A percentile compares a stretch with the other conserved stretches of the same genome.
phyloP scores from a whole-genome alignment of 2,113 vertebrate genomes.

The Sinocyclocheilus grahami region DNA sequence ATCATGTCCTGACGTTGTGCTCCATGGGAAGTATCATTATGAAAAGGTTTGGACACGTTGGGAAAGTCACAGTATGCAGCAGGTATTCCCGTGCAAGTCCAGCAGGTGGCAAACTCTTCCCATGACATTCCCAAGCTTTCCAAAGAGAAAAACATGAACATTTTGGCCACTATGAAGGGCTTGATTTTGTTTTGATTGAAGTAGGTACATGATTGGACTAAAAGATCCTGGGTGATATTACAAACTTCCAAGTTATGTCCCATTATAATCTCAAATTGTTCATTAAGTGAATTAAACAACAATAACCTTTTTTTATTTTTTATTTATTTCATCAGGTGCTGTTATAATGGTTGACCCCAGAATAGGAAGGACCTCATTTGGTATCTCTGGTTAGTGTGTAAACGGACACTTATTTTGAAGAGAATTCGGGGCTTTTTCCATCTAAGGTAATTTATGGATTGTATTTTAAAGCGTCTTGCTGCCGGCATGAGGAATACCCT shows the following conservation, averaged over 20 bases:
- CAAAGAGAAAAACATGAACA: neutral
- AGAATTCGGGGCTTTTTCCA: neutral
- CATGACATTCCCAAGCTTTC: slow-evolving; percentile 50
- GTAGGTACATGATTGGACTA: neutral
- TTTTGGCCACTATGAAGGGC: neutral
- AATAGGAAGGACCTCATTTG: neutral
- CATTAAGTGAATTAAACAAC: neutral
- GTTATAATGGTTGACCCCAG: neutral
- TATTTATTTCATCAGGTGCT: neutral
- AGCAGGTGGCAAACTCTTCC: slow-evolving; percentile 72
- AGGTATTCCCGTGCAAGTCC: slow-evolving; percentile 56
- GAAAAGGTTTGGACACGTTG: neutral
- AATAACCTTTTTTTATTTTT: too few species aligned
- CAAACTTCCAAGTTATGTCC: neutral
- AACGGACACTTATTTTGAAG: neutral
- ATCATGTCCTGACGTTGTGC: neutral
- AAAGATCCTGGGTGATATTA: neutral
- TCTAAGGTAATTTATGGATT: neutral
- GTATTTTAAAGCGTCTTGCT: neutral
- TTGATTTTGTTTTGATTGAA: neutral
- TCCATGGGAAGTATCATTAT: neutral
- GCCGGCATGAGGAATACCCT: neutral
- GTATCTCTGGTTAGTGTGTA: neutral
- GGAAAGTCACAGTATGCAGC: neutral
- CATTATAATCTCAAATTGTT: neutral